A percentile compares a stretch with the other conserved stretches of the same genome.
These are phyloP conservation scores for Chlorops oryzae DNA, from an alignment of 1,140 invertebrate genomes.

Conservation along the genomic window DNA sequence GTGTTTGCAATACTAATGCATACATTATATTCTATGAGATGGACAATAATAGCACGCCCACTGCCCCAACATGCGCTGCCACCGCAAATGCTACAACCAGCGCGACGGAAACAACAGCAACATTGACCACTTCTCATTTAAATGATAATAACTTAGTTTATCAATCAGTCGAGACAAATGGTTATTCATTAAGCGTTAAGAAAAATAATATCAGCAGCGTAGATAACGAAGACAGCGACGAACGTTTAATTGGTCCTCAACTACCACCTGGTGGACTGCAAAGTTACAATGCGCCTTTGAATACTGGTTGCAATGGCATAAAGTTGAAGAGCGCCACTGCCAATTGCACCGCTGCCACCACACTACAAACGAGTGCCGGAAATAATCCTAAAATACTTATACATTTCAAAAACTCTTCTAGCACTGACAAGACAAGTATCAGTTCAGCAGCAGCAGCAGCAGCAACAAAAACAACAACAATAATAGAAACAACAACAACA, in stretches of 20 bases:
- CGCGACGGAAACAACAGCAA: no score
- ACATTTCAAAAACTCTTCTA: slow-evolving; percentile 13
- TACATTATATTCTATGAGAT: slow-evolving; percentile 88
- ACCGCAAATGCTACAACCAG: background rate
- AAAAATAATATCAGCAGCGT: no score
- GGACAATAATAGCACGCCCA: slow-evolving; percentile 26
- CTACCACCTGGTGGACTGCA: slow-evolving; percentile 31
- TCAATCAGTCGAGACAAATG: no score
- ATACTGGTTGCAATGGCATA: slow-evolving; percentile 2
- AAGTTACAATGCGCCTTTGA: slow-evolving; percentile 15
- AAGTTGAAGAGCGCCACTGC: background rate
- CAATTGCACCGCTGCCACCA: background rate
- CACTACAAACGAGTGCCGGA: no score
- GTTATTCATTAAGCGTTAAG: no score
- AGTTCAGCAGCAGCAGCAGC: background rate
- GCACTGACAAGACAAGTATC: background rate
- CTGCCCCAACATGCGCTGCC: background rate
- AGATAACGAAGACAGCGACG: slow-evolving; percentile 17
- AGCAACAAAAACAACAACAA: slow-evolving; percentile 24
- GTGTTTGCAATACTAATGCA: slow-evolving; percentile 73
- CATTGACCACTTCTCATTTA: no score
- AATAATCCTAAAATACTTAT: slow-evolving; percentile 18
- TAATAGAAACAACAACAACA: slow-evolving; percentile 22
- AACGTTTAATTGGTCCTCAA: slow-evolving; percentile 39
- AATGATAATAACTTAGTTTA: no score